These are phyloP conservation scores for Biston betularia DNA, from an alignment of 2,888 invertebrate genomes.

Conservation along the genomic window DNA sequence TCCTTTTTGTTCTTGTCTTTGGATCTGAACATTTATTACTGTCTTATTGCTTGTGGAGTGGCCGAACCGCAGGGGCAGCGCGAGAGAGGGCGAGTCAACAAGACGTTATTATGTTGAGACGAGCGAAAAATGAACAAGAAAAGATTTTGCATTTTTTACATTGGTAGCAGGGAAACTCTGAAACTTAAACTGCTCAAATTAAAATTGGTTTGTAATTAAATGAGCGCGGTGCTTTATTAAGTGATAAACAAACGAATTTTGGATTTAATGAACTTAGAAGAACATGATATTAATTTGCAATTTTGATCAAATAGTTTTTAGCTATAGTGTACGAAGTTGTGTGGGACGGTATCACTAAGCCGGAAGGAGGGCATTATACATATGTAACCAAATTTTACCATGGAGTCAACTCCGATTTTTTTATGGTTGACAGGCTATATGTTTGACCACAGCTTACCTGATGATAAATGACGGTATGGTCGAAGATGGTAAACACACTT, in stretches of 20 bases:
- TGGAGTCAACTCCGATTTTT: too few species aligned
- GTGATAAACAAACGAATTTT: not conserved
- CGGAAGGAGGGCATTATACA: too few species aligned
- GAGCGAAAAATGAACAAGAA: conserved; percentile 80
- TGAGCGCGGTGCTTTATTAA: not conserved
- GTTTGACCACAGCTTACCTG: too few species aligned
- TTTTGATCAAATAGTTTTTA: too few species aligned
- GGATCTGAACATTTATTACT: conserved; percentile 84
- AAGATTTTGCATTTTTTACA: conserved; percentile 69
- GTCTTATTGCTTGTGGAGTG: conserved; percentile 83
- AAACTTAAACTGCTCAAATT: conserved; percentile 44
- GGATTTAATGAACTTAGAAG: too few species aligned
- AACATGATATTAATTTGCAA: too few species aligned
- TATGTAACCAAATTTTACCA: too few species aligned
- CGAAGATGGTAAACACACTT: too few species aligned
- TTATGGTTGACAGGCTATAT: too few species aligned
- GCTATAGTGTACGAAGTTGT: too few species aligned
- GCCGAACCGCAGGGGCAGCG: conserved; percentile 71
- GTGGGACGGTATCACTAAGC: too few species aligned
- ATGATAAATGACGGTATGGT: too few species aligned
- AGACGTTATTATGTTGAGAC: conserved; percentile 83
- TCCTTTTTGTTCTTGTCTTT: conserved; percentile 78
- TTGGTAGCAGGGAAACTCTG: conserved; percentile 55
- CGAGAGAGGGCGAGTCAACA: conserved; percentile 65
- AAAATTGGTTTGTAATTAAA: conserved; percentile 34